Evolutionary conservation across 1,140 invertebrate species (phyloP).

Genomic region (Leptinotarsa lineolata): DNA sequence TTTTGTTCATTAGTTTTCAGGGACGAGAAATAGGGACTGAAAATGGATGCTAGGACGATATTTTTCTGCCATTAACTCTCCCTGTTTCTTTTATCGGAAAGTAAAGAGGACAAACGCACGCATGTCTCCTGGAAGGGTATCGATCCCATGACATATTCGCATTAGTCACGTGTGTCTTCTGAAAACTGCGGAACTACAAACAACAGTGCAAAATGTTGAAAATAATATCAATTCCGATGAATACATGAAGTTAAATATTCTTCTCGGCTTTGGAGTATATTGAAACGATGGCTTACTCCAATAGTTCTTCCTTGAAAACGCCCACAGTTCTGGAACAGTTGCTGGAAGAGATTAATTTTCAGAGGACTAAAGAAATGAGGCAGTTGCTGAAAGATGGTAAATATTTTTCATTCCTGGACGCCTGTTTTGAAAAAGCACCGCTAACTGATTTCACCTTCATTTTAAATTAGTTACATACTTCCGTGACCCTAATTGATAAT

Average conservation of each 20-base stretch:
- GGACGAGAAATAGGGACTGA: neutral
- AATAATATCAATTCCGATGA: neutral
- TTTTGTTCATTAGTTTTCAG: too few species aligned
- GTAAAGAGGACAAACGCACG: neutral
- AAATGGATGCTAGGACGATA: neutral
- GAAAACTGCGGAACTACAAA: neutral
- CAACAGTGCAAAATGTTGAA: neutral
- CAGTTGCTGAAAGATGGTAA: conserved; percentile 84
- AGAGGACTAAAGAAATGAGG: conserved; percentile 85
- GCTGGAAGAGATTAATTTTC: conserved; percentile 88
- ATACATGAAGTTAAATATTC: neutral
- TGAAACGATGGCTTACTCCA: conserved; percentile 63
- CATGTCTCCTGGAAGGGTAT: neutral
- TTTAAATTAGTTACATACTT: too few species aligned
- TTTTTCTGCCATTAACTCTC: neutral
- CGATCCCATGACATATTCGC: neutral
- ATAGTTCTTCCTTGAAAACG: conserved; percentile 63
- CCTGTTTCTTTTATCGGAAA: neutral
- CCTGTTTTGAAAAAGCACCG: too few species aligned
- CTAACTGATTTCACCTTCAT: too few species aligned
- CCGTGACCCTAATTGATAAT: too few species aligned
- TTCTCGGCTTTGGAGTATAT: neutral
- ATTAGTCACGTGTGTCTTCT: neutral
- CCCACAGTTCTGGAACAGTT: conserved; percentile 82
- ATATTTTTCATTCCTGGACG: too few species aligned